phyloP scores from a whole-genome alignment of 2,113 vertebrate species.

The Cyprinus carpio region DNA sequence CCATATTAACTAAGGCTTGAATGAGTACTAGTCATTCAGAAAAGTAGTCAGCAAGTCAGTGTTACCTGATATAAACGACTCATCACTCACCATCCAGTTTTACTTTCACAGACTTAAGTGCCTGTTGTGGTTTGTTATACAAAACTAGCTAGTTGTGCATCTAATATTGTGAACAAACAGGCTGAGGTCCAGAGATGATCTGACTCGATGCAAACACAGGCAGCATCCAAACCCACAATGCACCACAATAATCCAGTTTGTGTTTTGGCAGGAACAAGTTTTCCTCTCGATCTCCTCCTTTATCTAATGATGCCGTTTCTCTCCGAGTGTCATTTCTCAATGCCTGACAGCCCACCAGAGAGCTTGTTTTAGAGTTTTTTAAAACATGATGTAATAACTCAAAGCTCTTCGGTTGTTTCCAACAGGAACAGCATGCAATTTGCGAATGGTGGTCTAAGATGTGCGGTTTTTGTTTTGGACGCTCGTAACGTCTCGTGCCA shows the following conservation, averaged over 20 bases:
- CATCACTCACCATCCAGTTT: not conserved
- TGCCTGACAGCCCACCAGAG: constrained; percentile 10
- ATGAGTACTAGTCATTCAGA: not conserved
- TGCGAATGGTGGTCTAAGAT: constrained; percentile 14
- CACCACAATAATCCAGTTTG: constrained; percentile 50
- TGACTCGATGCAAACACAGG: not conserved
- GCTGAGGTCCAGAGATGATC: not conserved
- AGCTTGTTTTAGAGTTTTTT: constrained; percentile 5
- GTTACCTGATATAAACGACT: not conserved
- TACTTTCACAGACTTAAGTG: not conserved
- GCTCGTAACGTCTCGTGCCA: not conserved
- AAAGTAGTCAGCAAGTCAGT: not conserved
- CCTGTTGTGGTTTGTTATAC: not conserved
- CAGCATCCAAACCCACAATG: constrained; percentile 5
- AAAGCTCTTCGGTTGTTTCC: constrained; percentile 31
- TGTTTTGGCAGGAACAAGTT: constrained; percentile 29
- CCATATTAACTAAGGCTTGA: too few relatives aligned
- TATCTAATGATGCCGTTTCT: constrained; percentile 1
- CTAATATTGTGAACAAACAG: not conserved
- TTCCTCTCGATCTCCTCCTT: constrained; percentile 28
- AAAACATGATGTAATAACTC: constrained; percentile 47
- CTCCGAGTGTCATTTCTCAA: constrained; percentile 16
- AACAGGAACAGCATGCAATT: constrained; percentile 14
- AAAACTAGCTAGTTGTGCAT: not conserved
- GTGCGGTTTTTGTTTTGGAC: constrained; percentile 14